A percentile compares a stretch with the other conserved stretches of the same genome.
Evolutionary conservation across 2,888 invertebrate genomes (phyloP).

Genomic region (Drosophila rubida): DNA sequence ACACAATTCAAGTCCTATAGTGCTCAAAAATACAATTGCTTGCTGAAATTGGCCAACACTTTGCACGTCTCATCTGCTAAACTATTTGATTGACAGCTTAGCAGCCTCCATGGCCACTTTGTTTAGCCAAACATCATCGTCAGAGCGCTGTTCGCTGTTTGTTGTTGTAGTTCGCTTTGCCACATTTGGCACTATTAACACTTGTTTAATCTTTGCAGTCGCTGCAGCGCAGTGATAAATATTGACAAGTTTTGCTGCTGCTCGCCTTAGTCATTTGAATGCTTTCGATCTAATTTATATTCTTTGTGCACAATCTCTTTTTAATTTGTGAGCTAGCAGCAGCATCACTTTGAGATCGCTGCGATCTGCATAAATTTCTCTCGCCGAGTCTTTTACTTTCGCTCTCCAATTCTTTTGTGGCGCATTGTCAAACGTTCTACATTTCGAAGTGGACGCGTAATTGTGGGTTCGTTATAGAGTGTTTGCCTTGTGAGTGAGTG

Average conservation of each 20-base stretch:
- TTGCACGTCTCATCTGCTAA: too few relatives aligned
- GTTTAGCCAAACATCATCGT: too few relatives aligned
- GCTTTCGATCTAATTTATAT: background rate
- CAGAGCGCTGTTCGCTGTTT: too few relatives aligned
- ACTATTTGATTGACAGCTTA: background rate
- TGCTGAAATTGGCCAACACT: too few relatives aligned
- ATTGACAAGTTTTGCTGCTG: background rate
- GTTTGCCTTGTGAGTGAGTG: background rate
- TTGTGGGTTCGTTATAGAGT: conserved; percentile 1
- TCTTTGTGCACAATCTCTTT: background rate
- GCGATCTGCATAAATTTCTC: background rate
- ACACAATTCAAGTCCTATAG: too few relatives aligned
- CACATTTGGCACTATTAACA: too few relatives aligned
- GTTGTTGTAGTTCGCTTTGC: too few relatives aligned
- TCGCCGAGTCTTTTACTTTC: background rate
- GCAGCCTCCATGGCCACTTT: background rate
- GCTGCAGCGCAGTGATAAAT: background rate
- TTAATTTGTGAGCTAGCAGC: background rate
- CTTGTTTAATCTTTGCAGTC: too few relatives aligned
- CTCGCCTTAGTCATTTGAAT: too few relatives aligned
- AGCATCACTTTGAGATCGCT: background rate
- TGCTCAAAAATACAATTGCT: too few relatives aligned
- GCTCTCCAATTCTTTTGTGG: background rate
- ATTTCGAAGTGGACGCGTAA: too few relatives aligned
- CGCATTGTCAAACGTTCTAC: background rate